These are phyloP conservation scores for Spilosoma lubricipeda DNA, from an alignment of 2,888 invertebrate genomes.

Conservation along the genomic window DNA sequence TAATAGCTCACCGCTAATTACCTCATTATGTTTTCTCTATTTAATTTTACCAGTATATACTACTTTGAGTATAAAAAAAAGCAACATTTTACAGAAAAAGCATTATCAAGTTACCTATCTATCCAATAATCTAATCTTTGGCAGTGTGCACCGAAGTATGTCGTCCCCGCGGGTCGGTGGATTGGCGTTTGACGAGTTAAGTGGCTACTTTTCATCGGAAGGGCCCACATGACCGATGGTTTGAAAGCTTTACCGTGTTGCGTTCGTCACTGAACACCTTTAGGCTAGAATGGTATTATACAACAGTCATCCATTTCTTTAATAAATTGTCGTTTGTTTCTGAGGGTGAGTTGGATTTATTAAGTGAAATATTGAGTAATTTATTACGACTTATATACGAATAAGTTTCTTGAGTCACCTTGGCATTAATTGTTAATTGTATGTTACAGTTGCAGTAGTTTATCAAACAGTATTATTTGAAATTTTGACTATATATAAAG, in stretches of 20 bases:
- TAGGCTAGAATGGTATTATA: slow-evolving; percentile 41
- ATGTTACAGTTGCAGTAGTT: too few species aligned
- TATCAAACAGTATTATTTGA: too few species aligned
- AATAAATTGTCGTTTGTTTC: slow-evolving; percentile 25
- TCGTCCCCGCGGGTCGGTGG: slow-evolving; percentile 58
- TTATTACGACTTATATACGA: neutral
- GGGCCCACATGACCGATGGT: slow-evolving; percentile 80
- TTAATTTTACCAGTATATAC: neutral
- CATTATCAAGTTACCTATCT: slow-evolving; percentile 1
- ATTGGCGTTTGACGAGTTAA: slow-evolving; percentile 83
- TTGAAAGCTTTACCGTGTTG: slow-evolving; percentile 83
- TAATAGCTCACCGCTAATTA: neutral
- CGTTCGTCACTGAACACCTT: slow-evolving; percentile 65
- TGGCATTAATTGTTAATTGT: too few species aligned
- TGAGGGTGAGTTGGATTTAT: neutral
- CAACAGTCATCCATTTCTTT: slow-evolving; percentile 37
- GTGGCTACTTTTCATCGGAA: slow-evolving; percentile 83
- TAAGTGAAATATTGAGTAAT: neutral
- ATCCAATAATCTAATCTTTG: slow-evolving; percentile 33
- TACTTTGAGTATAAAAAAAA: neutral
- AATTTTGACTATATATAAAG: too few species aligned
- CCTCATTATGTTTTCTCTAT: neutral
- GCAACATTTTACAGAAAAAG: neutral
- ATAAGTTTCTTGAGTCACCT: too few species aligned
- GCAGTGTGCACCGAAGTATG: slow-evolving; percentile 56